Percentiles rank a stretch among this genome's conserved stretches.
phyloP scores from a whole-genome alignment of 92 coral and sea anemone species.

The Porites rus region DNA sequence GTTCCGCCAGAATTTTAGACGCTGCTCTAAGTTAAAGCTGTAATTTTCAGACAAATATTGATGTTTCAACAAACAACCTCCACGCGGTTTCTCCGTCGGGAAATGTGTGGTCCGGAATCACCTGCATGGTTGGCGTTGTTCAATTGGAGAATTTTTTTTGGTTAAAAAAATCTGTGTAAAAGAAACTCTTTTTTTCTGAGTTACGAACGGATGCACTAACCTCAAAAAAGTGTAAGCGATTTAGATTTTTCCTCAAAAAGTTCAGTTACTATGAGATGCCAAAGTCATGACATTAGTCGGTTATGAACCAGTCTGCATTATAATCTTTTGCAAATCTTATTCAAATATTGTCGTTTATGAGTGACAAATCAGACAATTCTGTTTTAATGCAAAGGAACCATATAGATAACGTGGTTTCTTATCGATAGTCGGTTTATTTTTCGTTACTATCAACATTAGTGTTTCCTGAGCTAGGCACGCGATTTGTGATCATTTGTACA shows the following conservation, averaged over 20 bases:
- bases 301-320: background rate
- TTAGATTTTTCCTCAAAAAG: no score
- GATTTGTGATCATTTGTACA: background rate
- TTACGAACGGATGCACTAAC: no score
- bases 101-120: background rate
- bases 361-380: background rate
- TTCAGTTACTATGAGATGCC: background rate
- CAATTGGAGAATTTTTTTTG: no score
- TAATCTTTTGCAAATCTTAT: background rate
- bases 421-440: background rate
- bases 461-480: background rate
- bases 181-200: no score
- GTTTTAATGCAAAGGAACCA: background rate
- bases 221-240: no score
- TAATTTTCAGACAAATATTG: background rate
- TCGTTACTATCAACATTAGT: background rate
- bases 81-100: background rate
- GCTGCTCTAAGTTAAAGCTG: background rate
- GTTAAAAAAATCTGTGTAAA: no score
- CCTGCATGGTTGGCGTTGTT: no score
- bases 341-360: background rate
- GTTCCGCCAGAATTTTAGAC: background rate
- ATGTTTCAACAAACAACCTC: background rate
- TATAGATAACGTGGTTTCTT: background rate
- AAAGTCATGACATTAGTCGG: background rate